Conservation (phyloP, 1,140 invertebrate species). For the Cotesia chilonis region DNA sequence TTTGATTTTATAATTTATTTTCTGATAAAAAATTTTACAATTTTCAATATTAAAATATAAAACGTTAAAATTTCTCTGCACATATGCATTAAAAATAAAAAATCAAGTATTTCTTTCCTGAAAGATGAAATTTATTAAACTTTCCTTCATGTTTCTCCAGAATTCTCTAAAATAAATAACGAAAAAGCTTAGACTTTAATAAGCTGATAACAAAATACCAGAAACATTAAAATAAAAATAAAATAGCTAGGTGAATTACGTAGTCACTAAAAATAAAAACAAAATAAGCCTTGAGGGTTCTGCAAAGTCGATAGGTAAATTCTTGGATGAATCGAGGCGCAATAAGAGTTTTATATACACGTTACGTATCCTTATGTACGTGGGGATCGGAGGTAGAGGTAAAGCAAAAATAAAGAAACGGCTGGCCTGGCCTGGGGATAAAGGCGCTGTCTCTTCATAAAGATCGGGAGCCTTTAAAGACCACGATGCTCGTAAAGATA, state of each 20-base stretch:
- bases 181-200: too few relatives aligned
- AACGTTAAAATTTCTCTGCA: too few relatives aligned
- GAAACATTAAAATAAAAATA: constrained; percentile 1
- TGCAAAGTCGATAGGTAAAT: constrained; percentile 25
- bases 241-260: constrained; percentile 17
- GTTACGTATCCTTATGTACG: neutral
- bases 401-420: constrained; percentile 2
- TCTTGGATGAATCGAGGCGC: constrained; percentile 18
- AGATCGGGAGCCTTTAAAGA: constrained; percentile 36
- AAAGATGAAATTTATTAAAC: too few relatives aligned
- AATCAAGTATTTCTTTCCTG: too few relatives aligned
- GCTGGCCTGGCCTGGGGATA: constrained; percentile 13
- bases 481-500: constrained; percentile 42
- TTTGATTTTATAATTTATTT: too few relatives aligned
- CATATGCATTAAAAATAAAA: too few relatives aligned
- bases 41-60: too few relatives aligned
- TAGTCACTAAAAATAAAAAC: constrained; percentile 1
- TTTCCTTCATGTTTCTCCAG: too few relatives aligned
- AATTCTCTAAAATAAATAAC: too few relatives aligned
- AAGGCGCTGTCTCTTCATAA: constrained; percentile 24
- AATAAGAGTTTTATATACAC: neutral
- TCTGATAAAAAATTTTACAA: too few relatives aligned
- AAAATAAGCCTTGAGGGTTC: neutral
- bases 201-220: constrained; percentile 3
- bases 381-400: neutral